Evolutionary conservation across 2,888 invertebrate species (phyloP).

Genomic region (Diarsia brunnea): DNA sequence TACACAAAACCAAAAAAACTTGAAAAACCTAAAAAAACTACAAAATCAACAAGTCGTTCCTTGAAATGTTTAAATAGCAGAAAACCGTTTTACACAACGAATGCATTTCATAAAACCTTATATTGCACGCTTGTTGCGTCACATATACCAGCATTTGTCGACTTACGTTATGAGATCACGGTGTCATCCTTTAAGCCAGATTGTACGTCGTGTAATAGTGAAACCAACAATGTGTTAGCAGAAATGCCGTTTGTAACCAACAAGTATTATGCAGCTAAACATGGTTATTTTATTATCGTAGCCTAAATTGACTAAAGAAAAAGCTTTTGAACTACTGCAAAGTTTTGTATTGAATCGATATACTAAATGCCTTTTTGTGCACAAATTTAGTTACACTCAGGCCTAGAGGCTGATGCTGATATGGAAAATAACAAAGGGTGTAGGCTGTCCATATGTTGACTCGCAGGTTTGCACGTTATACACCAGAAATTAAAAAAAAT

Average conservation of each 20-base stretch:
- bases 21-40: neutral
- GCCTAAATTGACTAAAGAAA: neutral
- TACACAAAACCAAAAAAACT: neutral
- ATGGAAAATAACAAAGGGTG: neutral
- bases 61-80: neutral
- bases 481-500: neutral
- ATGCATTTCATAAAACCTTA: constrained; percentile 26
- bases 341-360: neutral
- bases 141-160: constrained; percentile 42
- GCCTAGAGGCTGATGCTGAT: neutral
- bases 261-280: neutral
- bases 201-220: constrained; percentile 24
- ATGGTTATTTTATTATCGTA: neutral
- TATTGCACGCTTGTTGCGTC: constrained; percentile 47
- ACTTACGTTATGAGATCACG: constrained; percentile 24
- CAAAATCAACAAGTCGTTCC: constrained; percentile 1
- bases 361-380: neutral
- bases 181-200: constrained; percentile 56
- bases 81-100: constrained; percentile 14
- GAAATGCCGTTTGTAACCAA: constrained; percentile 6
- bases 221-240: constrained; percentile 3
- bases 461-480: neutral
- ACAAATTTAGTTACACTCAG: too few species aligned
- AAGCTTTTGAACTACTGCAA: neutral
- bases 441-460: neutral